phyloP scores from a whole-genome alignment of 2,113 vertebrate species.

The Arothron firmamentum region DNA sequence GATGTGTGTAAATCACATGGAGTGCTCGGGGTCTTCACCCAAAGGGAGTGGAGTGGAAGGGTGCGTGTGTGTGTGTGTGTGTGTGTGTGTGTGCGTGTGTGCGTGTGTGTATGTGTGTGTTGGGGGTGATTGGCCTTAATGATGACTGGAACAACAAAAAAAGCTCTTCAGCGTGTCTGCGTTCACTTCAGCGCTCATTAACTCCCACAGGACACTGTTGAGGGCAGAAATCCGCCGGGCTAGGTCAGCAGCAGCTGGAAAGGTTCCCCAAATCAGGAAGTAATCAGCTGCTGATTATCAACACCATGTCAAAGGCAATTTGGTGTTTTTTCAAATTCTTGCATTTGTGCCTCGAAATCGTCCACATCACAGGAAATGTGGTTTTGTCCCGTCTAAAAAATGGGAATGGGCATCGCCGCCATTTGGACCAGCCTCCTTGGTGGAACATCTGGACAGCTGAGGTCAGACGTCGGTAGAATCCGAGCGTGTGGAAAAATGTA shows the following conservation, averaged over 20 bases:
- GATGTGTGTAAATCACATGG: too few species aligned
- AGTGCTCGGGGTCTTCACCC: too few species aligned
- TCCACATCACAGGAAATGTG: neutral
- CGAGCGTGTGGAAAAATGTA: slow-evolving; percentile 35
- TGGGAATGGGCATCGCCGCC: too few species aligned
- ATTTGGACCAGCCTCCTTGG: slow-evolving; percentile 13
- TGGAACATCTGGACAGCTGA: slow-evolving; percentile 47
- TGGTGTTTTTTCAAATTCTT: slow-evolving; percentile 8
- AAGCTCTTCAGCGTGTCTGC: slow-evolving; percentile 49
- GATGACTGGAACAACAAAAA: slow-evolving; percentile 59
- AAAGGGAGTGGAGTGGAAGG: neutral
- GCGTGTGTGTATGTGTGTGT: too few species aligned
- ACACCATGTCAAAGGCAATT: slow-evolving; percentile 54
- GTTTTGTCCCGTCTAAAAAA: too few species aligned
- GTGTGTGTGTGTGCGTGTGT: too few species aligned
- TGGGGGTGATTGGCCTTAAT: slow-evolving; percentile 51
- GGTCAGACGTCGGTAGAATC: slow-evolving; percentile 7
- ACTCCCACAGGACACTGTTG: slow-evolving; percentile 66
- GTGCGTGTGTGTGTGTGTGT: too few species aligned
- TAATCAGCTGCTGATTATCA: slow-evolving; percentile 61
- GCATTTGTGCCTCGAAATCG: slow-evolving; percentile 2
- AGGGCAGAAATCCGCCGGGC: slow-evolving; percentile 40
- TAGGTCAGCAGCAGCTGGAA: slow-evolving; percentile 66
- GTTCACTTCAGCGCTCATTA: slow-evolving; percentile 48
- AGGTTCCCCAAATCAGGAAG: slow-evolving; percentile 65